phyloP scores from a whole-genome alignment of 2,113 vertebrate species.

The Okapia johnstoni region DNA sequence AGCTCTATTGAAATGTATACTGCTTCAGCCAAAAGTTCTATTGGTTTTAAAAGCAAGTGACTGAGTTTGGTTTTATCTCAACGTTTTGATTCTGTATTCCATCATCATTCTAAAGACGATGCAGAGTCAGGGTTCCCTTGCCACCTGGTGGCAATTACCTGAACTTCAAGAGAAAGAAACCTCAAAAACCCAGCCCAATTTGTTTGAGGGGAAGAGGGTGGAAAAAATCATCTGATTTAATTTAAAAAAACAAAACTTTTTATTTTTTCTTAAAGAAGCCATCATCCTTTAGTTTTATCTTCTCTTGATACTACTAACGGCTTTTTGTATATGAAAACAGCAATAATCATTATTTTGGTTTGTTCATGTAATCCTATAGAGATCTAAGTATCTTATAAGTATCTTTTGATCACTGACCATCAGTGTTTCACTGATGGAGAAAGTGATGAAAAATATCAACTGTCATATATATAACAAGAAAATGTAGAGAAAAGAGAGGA shows the following conservation, averaged over 20 bases:
- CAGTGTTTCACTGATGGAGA: background rate
- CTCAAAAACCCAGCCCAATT: background rate
- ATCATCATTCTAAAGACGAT: background rate
- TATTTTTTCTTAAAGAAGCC: background rate
- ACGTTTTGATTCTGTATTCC: background rate
- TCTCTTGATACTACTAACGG: background rate
- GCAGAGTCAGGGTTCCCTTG: background rate
- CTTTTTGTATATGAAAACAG: background rate
- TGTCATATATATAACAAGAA: background rate
- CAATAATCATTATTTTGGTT: background rate
- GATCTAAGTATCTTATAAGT: background rate
- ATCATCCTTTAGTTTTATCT: background rate
- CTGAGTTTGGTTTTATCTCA: background rate
- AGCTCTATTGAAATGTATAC: background rate
- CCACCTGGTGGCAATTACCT: slow-evolving; percentile 44
- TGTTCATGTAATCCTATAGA: background rate
- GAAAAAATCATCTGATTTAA: background rate
- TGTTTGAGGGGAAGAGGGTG: background rate
- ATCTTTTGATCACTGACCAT: background rate
- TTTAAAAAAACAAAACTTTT: background rate
- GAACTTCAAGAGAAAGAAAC: slow-evolving; percentile 22
- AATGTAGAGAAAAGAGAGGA: background rate
- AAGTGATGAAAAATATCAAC: background rate
- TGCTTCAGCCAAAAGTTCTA: background rate
- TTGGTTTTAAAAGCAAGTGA: background rate